These are phyloP conservation scores for Callyntrura guangdongensis DNA, from an alignment of 2,888 invertebrate species.

Conservation along the genomic window DNA sequence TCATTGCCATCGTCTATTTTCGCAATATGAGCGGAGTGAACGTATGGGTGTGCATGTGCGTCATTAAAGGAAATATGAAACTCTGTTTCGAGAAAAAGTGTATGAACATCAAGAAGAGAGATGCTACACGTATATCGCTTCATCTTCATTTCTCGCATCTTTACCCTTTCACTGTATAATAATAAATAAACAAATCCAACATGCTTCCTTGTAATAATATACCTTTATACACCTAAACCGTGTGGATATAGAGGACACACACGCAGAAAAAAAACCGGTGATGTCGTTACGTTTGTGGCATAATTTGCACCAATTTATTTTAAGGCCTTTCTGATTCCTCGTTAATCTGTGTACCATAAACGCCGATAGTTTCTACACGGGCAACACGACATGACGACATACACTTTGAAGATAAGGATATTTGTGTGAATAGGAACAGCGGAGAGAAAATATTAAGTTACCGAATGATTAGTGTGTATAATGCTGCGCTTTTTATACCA, in stretches of 20 bases:
- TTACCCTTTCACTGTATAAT: not conserved
- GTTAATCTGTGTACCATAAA: not conserved
- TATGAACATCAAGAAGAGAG: not conserved
- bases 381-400: not conserved
- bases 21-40: constrained; percentile 26
- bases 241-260: not conserved
- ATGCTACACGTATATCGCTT: not conserved
- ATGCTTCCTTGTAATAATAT: not conserved
- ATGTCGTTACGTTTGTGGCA: not conserved
- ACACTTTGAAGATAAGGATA: not conserved
- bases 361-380: not conserved
- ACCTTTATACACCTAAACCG: not conserved
- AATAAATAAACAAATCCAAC: constrained; percentile 20
- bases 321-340: constrained; percentile 4
- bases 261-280: not conserved
- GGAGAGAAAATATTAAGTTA: constrained; percentile 4
- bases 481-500: not conserved
- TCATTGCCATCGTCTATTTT: not conserved
- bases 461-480: not conserved
- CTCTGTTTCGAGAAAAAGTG: not conserved
- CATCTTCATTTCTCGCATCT: constrained; percentile 4
- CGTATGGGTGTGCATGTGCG: constrained; percentile 63
- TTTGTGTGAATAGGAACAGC: not conserved
- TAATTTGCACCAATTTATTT: constrained; percentile 17
- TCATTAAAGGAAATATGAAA: constrained; percentile 74